These are phyloP conservation scores for Micronycteris hirsuta DNA, from an alignment of 2,113 vertebrate species.

Conservation along the genomic window DNA sequence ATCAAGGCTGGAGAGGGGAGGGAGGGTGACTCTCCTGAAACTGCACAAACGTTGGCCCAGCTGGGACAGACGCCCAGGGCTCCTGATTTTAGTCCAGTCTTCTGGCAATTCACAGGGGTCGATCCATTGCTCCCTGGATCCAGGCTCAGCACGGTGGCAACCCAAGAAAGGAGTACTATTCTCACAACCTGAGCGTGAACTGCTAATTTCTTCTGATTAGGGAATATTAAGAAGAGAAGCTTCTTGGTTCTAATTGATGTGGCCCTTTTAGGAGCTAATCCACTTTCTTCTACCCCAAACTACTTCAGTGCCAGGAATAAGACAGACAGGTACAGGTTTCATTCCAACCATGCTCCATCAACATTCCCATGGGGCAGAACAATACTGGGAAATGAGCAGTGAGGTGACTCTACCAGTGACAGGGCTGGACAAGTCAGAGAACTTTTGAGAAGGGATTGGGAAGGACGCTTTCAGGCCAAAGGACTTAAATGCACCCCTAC, in stretches of 20 bases:
- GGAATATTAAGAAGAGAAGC: neutral
- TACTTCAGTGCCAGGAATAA: neutral
- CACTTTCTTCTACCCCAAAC: neutral
- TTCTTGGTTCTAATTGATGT: neutral
- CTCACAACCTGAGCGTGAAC: rapidly evolving
- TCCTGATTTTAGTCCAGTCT: neutral
- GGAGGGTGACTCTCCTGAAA: neutral
- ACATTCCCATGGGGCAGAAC: neutral
- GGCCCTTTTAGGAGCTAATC: neutral
- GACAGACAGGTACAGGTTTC: neutral
- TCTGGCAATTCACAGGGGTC: neutral
- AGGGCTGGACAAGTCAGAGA: neutral
- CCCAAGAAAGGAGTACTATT: neutral
- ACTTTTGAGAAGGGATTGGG: neutral
- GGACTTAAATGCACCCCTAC: neutral
- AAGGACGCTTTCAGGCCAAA: neutral
- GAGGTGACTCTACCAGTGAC: neutral
- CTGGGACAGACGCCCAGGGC: neutral
- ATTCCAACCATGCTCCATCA: neutral
- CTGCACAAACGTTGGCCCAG: rapidly evolving
- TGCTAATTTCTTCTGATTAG: neutral
- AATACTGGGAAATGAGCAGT: neutral
- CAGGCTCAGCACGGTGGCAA: rapidly evolving
- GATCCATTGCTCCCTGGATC: neutral
- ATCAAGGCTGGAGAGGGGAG: neutral